A percentile compares a stretch with the other conserved stretches of the same genome.
Conservation (phyloP, 2,888 invertebrate species). For the Marronus borbonicus region DNA sequence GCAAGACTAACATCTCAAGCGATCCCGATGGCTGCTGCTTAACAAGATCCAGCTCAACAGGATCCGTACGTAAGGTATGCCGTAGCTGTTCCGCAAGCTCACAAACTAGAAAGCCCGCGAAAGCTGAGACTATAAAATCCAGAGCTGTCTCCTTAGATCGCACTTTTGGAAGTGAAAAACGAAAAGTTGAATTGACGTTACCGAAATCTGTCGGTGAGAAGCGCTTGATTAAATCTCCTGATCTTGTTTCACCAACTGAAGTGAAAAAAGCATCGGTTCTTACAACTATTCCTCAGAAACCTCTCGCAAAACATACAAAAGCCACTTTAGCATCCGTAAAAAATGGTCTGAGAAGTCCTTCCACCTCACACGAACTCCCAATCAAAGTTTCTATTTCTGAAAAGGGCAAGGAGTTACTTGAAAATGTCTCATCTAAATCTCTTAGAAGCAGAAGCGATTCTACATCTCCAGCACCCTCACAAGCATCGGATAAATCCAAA, state of each 20-base stretch:
- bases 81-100: constrained; percentile 50
- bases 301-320: constrained; percentile 59
- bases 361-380: constrained; percentile 68
- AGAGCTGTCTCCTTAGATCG: constrained; percentile 72
- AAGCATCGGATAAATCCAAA: constrained; percentile 60
- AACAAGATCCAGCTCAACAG: constrained; percentile 53
- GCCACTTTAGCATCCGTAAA: constrained; percentile 66
- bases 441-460: constrained; percentile 50
- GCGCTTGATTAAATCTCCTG: constrained; percentile 71
- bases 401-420: constrained; percentile 62
- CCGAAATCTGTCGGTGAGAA: constrained; percentile 59
- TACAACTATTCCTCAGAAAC: constrained; percentile 50
- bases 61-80: constrained; percentile 52
- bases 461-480: constrained; percentile 59
- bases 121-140: constrained; percentile 51
- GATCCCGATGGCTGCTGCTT: constrained; percentile 44
- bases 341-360: constrained; percentile 60
- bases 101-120: constrained; percentile 33
- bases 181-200: constrained; percentile 69
- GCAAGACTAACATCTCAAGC: constrained; percentile 58
- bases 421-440: not conserved
- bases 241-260: constrained; percentile 75
- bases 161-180: constrained; percentile 74
- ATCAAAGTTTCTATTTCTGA: constrained; percentile 69
- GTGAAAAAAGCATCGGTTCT: constrained; percentile 66